Conservation (phyloP, 2,888 invertebrate species). For the Brachynemurus nebulosus region DNA sequence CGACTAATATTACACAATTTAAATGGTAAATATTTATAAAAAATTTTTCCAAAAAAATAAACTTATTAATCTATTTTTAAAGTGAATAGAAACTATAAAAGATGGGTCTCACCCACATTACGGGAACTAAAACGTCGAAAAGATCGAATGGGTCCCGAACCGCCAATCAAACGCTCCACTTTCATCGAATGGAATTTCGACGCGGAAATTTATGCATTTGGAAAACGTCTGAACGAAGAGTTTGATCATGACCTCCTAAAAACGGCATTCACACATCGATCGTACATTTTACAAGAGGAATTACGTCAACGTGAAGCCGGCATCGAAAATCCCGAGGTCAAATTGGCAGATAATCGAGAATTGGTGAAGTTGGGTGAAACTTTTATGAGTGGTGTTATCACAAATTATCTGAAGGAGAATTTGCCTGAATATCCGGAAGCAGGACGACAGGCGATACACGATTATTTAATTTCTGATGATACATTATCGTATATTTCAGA, state of each 20-base stretch:
- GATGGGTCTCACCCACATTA: slow-evolving; percentile 59
- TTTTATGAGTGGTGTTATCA: slow-evolving; percentile 50
- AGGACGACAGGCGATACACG: slow-evolving; percentile 52
- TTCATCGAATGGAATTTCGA: slow-evolving; percentile 80
- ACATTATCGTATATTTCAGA: slow-evolving; percentile 56
- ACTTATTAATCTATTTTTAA: background rate
- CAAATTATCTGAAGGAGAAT: slow-evolving; percentile 50
- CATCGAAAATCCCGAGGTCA: slow-evolving; percentile 41
- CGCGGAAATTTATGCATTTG: slow-evolving; percentile 79
- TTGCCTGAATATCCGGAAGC: slow-evolving; percentile 62
- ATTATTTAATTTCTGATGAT: slow-evolving; percentile 49
- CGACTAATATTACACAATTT: too few relatives aligned
- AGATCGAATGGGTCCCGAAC: slow-evolving; percentile 42
- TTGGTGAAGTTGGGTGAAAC: slow-evolving; percentile 52
- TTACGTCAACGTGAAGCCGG: slow-evolving; percentile 39
- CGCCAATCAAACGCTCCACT: slow-evolving; percentile 38
- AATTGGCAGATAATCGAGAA: slow-evolving; percentile 51
- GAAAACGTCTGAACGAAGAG: slow-evolving; percentile 68
- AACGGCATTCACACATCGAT: slow-evolving; percentile 65
- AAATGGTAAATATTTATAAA: too few relatives aligned
- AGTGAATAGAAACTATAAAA: slow-evolving; percentile 25
- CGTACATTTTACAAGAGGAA: slow-evolving; percentile 60
- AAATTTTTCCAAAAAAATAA: background rate
- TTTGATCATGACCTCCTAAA: slow-evolving; percentile 57
- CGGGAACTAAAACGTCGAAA: slow-evolving; percentile 44